Conservation (phyloP, 1,140 invertebrate genomes). For the Battus philenor region DNA sequence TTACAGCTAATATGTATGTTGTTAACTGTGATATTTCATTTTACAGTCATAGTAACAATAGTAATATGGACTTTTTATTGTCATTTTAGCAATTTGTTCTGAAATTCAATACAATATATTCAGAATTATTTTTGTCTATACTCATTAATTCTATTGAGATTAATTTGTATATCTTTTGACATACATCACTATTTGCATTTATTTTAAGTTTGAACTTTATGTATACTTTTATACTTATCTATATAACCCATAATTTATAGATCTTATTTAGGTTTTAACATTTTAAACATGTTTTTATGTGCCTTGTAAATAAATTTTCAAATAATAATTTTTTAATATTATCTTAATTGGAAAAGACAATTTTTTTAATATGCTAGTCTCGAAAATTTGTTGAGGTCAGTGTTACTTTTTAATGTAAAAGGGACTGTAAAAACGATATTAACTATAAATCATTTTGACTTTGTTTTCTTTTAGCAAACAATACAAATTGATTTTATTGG, state of each 20-base stretch:
- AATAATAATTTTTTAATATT: not conserved
- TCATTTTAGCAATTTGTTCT: constrained; percentile 2
- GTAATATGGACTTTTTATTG: constrained; percentile 1
- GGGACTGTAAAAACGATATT: too few species aligned
- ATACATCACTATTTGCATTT: constrained; percentile 13
- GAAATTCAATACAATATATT: constrained; percentile 7
- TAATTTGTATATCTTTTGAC: constrained; percentile 5
- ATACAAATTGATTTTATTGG: too few species aligned
- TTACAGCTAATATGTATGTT: too few species aligned
- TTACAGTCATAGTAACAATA: constrained; percentile 15
- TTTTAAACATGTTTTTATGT: constrained; percentile 10
- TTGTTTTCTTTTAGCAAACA: too few species aligned
- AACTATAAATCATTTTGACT: too few species aligned
- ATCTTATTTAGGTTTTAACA: constrained; percentile 1
- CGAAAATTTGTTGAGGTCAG: too few species aligned
- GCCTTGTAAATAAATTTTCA: not conserved
- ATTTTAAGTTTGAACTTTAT: constrained; percentile 9
- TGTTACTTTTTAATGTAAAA: too few species aligned
- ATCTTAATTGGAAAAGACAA: not conserved
- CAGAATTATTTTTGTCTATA: constrained; percentile 2
- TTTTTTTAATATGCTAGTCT: too few species aligned
- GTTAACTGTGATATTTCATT: constrained; percentile 16
- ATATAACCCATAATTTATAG: constrained; percentile 4
- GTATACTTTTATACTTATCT: constrained; percentile 5
- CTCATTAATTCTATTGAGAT: constrained; percentile 7